Evolutionary conservation across 2,888 invertebrate species (phyloP), one percentile per base, ranked within the genome.

Genomic region (Spisula subtruncata): DNA sequence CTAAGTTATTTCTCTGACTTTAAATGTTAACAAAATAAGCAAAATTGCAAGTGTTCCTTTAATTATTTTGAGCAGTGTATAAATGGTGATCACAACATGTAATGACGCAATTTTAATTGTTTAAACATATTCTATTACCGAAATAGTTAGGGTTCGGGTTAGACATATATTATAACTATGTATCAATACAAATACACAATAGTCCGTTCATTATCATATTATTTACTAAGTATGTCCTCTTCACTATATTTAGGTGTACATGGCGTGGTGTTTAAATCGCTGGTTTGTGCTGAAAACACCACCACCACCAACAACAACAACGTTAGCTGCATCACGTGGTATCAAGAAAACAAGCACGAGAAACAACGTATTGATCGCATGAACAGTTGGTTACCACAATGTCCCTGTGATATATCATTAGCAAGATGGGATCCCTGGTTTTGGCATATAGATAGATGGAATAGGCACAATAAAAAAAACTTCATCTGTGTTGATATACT

Each of bases 391-490:
- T 29, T 87, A 12, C 91, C 91, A 18, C 46, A 48, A 18, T 91
- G 91, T 83, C 91, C 91, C 8, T 91, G 91, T 85, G 85, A 87
- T 71, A 79, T 89, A 20, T 75, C 29, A 16, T 66, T 87, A 32
- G 75, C 89, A 8, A 25, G 75, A n/a, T 87, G 75, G n/a, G 87
- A 91, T 54, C 91, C 91, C 0, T 91, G 89, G 91, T 86, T 89
- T 32, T 81, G 89, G 87, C 60, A n/a, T 12, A 83, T 87, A 18
- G 54, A 56, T 16, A 35, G 75, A 16, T 54, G 60, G n/a, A 12
- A 32, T 12, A 35, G 32, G 75, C 6, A 32, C 32, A 75, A 71
- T 16, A 56, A 12, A 0, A 18, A 29, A 18, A 56, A 80, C 29
- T 60, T 75, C 32, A 71, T 54, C 1, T 87, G 87, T 41, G 83